Conservation (phyloP, 2,113 vertebrate species). For the Archocentrus centrarchus region DNA sequence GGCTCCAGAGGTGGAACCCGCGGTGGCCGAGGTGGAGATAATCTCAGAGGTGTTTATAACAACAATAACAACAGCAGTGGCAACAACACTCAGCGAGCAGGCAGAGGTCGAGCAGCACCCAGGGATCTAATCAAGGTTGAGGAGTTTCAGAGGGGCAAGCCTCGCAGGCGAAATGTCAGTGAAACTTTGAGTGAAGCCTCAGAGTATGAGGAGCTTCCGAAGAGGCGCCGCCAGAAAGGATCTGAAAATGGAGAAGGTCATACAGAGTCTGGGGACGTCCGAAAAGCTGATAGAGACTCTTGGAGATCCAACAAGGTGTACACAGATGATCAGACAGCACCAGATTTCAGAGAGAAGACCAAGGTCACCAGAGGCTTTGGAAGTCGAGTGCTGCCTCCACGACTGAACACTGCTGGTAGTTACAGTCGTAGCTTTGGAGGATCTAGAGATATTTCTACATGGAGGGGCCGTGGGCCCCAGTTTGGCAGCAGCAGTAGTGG, state of each 20-base stretch:
- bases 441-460: slow-evolving; percentile 86
- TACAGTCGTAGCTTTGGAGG: slow-evolving; percentile 85
- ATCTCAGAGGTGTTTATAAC: slow-evolving; percentile 76
- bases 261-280: slow-evolving; percentile 78
- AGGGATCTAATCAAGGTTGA: slow-evolving; percentile 87
- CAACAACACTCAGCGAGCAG: slow-evolving; percentile 72
- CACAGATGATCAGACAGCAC: slow-evolving; percentile 83
- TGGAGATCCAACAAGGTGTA: slow-evolving; percentile 94
- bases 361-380: slow-evolving; percentile 85
- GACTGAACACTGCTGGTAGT: slow-evolving; percentile 85
- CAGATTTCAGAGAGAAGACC: slow-evolving; percentile 83
- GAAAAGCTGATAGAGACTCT: slow-evolving; percentile 89
- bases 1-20: slow-evolving; percentile 86
- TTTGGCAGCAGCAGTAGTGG: slow-evolving; percentile 60
- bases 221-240: slow-evolving; percentile 90
- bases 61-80: slow-evolving; percentile 50
- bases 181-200: slow-evolving; percentile 97
- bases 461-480: slow-evolving; percentile 85
- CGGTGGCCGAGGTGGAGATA: slow-evolving; percentile 69
- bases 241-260: slow-evolving; percentile 85
- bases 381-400: slow-evolving; percentile 89
- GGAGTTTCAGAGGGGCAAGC: slow-evolving; percentile 89
- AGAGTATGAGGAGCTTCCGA: slow-evolving; percentile 95
- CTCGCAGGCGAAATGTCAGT: slow-evolving; percentile 90
- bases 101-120: slow-evolving; percentile 83